phyloP scores from a whole-genome alignment of 2,797 vertebrate species.

The Phoebastria nigripes region DNA sequence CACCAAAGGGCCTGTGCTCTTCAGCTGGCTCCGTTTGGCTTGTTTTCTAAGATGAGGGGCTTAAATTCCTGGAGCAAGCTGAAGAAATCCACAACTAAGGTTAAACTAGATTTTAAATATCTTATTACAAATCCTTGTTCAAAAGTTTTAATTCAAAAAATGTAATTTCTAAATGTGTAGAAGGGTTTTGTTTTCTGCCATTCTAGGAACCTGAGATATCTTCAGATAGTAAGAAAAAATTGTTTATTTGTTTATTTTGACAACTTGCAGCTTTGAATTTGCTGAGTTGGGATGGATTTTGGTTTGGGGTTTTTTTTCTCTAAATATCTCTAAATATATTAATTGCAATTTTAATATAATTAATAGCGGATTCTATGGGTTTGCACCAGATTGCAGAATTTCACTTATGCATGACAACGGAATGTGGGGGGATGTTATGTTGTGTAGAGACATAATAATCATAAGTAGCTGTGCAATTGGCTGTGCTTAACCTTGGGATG shows the following conservation, averaged over 20 bases:
- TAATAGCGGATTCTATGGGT: neutral
- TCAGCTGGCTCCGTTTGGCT: neutral
- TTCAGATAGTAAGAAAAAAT: neutral
- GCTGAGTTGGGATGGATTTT: neutral
- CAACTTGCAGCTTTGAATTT: neutral
- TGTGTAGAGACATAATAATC: neutral
- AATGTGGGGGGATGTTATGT: neutral
- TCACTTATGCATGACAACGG: neutral
- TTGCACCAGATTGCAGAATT: neutral
- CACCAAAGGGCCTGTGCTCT: rapidly evolving
- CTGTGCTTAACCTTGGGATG: neutral
- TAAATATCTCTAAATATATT: neutral
- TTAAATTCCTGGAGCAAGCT: neutral
- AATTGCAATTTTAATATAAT: neutral
- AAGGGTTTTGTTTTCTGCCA: neutral
- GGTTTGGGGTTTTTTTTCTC: rapidly evolving
- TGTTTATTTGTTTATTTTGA: neutral
- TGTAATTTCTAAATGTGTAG: neutral
- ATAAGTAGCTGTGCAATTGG: neutral
- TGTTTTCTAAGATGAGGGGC: neutral
- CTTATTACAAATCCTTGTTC: neutral
- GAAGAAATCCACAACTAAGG: neutral
- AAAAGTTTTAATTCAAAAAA: neutral
- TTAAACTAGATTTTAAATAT: neutral
- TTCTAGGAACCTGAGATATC: neutral